A percentile compares a stretch with the other conserved stretches of the same genome.
Evolutionary conservation across 2,888 invertebrate genomes (phyloP).

Genomic region (Ischnus inquisitorius): DNA sequence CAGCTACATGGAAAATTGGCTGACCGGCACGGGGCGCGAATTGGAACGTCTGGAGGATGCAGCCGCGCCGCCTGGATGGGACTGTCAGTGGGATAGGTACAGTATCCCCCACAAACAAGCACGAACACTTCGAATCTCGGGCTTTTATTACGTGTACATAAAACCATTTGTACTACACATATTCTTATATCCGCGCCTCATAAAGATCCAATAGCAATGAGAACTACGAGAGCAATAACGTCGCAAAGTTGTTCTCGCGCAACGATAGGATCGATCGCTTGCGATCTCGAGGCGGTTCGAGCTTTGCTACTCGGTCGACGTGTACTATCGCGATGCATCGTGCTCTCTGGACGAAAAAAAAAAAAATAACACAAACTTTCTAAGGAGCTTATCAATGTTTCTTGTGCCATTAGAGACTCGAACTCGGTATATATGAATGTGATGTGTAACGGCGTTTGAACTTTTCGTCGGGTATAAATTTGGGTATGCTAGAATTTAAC

Average conservation of each 20-base stretch:
- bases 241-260: constrained; percentile 9
- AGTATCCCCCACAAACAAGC: constrained; percentile 81
- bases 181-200: constrained; percentile 29
- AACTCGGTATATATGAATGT: background rate
- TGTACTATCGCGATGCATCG: background rate
- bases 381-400: background rate
- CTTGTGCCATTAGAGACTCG: background rate
- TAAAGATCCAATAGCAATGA: constrained; percentile 15
- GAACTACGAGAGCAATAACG: background rate
- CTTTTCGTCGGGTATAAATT: background rate
- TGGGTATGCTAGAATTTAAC: background rate
- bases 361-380: background rate
- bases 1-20: constrained; percentile 88
- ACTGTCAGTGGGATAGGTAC: constrained; percentile 92
- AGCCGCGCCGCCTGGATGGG: constrained; percentile 90
- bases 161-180: constrained; percentile 37
- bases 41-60: constrained; percentile 89
- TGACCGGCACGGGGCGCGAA: constrained; percentile 88
- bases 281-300: background rate
- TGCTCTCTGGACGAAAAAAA: background rate
- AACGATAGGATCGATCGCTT: constrained; percentile 9
- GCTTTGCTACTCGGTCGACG: constrained; percentile 13
- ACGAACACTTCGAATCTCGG: constrained; percentile 53
- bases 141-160: constrained; percentile 43
- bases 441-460: constrained; percentile 5